Evolutionary conservation across 2,113 vertebrate species (phyloP), one percentile per base, ranked within the genome.

Genomic region (Pardalotus punctatus): DNA sequence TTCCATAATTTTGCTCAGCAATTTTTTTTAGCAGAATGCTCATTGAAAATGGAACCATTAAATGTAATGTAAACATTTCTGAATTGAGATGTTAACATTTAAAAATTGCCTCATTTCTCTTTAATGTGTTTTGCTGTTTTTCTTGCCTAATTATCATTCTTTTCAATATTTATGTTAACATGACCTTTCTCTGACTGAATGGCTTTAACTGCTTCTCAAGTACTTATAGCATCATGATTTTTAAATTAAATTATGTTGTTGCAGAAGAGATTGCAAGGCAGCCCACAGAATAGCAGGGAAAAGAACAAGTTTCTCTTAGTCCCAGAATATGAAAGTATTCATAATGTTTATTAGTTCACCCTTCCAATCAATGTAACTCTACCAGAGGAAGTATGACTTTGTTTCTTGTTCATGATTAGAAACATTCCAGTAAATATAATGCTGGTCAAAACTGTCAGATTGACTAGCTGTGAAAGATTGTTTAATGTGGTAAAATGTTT

Each of bases 111-210:
- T 94, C 48, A 67, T 96, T 95, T 69, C 70, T 88, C 93, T 94
- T 96, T 81, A 97, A 97, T 95, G 57, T 97, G 94, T 97, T 97
- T 98, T 97, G 91, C 87, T 97, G 83, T 97, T 97, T 98, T 97
- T 94, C 80, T 94, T 97, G 54, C 57, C 79, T 96, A 97, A 98
- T 97, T 97, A 97, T 96, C 86, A 88, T 97, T 95, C 91, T 97
- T 97, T 96, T 97, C 95, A 98, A 98, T 97, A 97, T 97, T 97
- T 98, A 97, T 96, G 94, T 96, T 97, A 97, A 94, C 95, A 38
- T 97, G 97, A 98, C 97, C 97, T 98, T 98, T 98, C 95, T 85
- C 97, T 96, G 93, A 97, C 96, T 98, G 89, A 95, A 96, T 96
- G 81, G 81, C 93, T 97, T 95, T 93, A 95, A 79, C 91, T 95